Evolutionary conservation across 2,113 vertebrate genomes (phyloP).

Genomic region (Mesembrinibis cayennensis): DNA sequence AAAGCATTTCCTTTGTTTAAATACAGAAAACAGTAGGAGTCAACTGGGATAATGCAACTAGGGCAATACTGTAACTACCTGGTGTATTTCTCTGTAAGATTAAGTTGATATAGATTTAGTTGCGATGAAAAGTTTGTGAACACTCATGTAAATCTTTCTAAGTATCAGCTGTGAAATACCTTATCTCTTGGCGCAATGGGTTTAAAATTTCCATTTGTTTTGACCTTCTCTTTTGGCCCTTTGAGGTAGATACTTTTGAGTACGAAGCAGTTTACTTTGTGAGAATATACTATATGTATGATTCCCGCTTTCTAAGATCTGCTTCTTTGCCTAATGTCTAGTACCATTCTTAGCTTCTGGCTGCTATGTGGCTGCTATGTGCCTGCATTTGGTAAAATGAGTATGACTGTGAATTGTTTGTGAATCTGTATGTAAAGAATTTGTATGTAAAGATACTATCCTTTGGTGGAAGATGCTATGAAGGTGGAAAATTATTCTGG

Average conservation of each 20-base stretch:
- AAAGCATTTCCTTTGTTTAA: not conserved
- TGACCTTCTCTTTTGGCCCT: not conserved
- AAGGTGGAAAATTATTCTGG: not conserved
- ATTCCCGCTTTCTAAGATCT: not conserved
- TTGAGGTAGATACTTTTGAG: not conserved
- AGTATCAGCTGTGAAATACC: not conserved
- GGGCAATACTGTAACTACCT: not conserved
- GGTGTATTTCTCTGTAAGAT: not conserved
- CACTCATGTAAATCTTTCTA: not conserved
- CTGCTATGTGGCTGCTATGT: not conserved
- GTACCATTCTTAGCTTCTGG: not conserved
- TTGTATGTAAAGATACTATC: not conserved
- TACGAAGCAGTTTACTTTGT: not conserved
- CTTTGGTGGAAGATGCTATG: not conserved
- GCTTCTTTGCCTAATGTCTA: not conserved
- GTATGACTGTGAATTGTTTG: not conserved
- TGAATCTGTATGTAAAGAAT: not conserved
- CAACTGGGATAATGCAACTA: not conserved
- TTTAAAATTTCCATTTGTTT: not conserved
- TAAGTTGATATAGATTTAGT: not conserved
- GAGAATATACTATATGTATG: not conserved
- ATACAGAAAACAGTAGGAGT: not conserved
- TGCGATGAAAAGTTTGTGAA: not conserved
- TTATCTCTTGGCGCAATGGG: not conserved
- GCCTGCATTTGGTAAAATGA: not conserved